Conservation (phyloP, 2,797 vertebrate species). For the Takifugu rubripes region DNA sequence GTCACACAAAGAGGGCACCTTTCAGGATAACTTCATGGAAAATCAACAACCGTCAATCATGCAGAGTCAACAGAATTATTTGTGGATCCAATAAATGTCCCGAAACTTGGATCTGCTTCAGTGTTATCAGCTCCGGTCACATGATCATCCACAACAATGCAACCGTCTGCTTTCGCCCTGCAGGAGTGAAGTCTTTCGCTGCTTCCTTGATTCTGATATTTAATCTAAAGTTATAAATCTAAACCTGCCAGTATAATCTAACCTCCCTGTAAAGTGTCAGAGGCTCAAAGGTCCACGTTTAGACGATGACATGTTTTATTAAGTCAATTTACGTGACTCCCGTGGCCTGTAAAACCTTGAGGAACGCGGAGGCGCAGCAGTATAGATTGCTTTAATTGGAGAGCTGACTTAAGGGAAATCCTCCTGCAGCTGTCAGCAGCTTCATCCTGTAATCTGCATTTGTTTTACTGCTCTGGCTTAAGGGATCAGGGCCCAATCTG, state of each 20-base stretch:
- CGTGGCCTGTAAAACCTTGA: constrained; percentile 15
- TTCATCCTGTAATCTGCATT: constrained; percentile 10
- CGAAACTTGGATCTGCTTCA: too few relatives aligned
- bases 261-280: not conserved
- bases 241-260: not conserved
- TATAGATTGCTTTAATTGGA: constrained; percentile 1
- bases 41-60: too few relatives aligned
- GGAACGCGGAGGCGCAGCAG: not conserved
- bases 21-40: too few relatives aligned
- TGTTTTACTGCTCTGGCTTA: constrained; percentile 8
- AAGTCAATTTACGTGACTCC: not conserved
- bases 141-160: too few relatives aligned
- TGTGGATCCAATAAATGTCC: too few relatives aligned
- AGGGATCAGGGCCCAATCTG: constrained; percentile 10
- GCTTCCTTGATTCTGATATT: too few relatives aligned
- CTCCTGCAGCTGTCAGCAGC: constrained; percentile 35
- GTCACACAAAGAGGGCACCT: too few relatives aligned
- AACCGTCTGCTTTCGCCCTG: too few relatives aligned
- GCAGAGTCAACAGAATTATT: too few relatives aligned
- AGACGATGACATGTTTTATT: constrained; percentile 24
- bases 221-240: too few relatives aligned
- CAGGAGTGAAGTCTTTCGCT: too few relatives aligned
- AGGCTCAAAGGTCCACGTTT: constrained; percentile 40
- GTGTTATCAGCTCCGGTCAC: too few relatives aligned
- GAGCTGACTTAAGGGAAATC: constrained; percentile 27